phyloP scores from a whole-genome alignment of 1,140 invertebrate species.

The Anastatus disparis region DNA sequence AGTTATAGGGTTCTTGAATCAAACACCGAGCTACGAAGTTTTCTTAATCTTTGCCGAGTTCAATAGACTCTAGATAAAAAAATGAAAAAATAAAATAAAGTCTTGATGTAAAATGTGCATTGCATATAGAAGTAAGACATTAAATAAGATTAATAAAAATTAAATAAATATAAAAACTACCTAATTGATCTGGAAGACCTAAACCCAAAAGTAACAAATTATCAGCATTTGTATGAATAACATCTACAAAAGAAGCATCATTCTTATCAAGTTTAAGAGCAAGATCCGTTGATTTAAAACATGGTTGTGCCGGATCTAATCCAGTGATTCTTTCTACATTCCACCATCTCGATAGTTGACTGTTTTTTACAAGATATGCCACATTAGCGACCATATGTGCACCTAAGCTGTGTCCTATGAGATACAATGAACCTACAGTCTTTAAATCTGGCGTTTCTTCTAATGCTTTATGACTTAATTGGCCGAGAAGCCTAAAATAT shows the following conservation, averaged over 20 bases:
- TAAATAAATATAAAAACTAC: conserved; percentile 48
- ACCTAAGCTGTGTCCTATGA: conserved; percentile 73
- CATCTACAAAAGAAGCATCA: conserved; percentile 76
- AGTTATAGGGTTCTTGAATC: too few species aligned
- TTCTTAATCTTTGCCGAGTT: too few species aligned
- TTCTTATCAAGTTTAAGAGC: conserved; percentile 66
- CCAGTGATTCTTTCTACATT: conserved; percentile 64
- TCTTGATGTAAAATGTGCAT: too few species aligned
- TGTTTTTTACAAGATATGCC: conserved; percentile 68
- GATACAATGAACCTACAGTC: conserved; percentile 59
- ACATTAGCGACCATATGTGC: conserved; percentile 69
- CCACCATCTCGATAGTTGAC: conserved; percentile 51
- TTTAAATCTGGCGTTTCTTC: neutral
- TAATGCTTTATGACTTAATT: neutral
- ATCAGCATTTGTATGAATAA: conserved; percentile 74
- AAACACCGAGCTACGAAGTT: too few species aligned
- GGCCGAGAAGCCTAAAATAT: neutral
- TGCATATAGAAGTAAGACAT: neutral
- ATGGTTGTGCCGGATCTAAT: conserved; percentile 74
- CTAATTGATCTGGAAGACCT: conserved; percentile 67
- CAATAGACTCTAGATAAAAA: too few species aligned
- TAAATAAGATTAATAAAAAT: neutral
- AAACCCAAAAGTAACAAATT: conserved; percentile 67
- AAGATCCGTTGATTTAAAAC: conserved; percentile 66
- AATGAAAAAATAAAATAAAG: too few species aligned